Percentiles rank a stretch among this genome's conserved stretches.
These are phyloP conservation scores for Drosophila ficusphila DNA, from an alignment of 1,140 invertebrate genomes.

Conservation along the genomic window DNA sequence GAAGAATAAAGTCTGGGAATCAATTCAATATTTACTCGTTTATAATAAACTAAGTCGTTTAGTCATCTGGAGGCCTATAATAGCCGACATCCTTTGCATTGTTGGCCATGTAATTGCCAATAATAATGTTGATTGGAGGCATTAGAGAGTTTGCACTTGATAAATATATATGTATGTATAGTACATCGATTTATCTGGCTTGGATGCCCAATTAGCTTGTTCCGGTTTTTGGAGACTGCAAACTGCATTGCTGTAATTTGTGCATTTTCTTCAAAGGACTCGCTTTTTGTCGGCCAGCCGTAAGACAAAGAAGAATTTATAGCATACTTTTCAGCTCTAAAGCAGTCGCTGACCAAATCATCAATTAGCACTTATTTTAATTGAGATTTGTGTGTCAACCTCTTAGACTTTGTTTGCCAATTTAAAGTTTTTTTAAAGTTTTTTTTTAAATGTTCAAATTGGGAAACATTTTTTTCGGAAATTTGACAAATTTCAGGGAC, in stretches of 20 bases:
- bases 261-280: neutral
- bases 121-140: conserved; percentile 43
- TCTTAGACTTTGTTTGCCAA: neutral
- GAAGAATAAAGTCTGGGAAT: conserved; percentile 1
- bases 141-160: conserved; percentile 34
- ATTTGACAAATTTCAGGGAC: too few relatives aligned
- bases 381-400: conserved; percentile 18
- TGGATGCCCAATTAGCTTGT: conserved; percentile 20
- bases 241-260: neutral
- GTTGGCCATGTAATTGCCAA: conserved; percentile 29
- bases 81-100: conserved; percentile 29
- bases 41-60: neutral
- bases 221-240: neutral
- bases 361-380: conserved; percentile 26
- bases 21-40: conserved; percentile 31
- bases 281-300: neutral
- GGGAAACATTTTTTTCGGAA: too few relatives aligned
- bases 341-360: conserved; percentile 7
- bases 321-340: conserved; percentile 15
- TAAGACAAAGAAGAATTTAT: conserved; percentile 15
- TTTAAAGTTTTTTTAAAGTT: neutral
- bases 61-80: conserved; percentile 3
- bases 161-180: neutral
- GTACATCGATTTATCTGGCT: neutral
- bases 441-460: too few relatives aligned